Conservation (phyloP, 2,797 vertebrate genomes). For the Anableps anableps region DNA sequence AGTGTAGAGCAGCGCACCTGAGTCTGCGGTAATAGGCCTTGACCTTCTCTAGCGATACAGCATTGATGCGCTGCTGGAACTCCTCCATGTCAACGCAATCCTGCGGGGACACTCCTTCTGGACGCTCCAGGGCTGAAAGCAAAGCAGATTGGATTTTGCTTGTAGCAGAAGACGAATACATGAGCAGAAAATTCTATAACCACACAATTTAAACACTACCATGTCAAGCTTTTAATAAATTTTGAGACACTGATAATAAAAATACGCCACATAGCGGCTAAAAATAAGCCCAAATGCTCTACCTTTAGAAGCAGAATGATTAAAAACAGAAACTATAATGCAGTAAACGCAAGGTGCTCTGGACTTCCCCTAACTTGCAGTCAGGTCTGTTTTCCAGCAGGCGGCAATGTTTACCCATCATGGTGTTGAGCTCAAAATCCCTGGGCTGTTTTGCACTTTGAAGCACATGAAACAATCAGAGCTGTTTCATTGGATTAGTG, state of each 20-base stretch:
- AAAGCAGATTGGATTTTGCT: background rate
- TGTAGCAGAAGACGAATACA: background rate
- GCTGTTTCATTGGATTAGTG: slow-evolving; percentile 25
- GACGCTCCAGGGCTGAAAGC: slow-evolving; percentile 86
- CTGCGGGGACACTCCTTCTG: slow-evolving; percentile 83
- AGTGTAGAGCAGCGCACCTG: slow-evolving; percentile 80
- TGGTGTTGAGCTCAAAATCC: background rate
- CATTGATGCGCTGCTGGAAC: slow-evolving; percentile 92
- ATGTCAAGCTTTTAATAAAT: background rate
- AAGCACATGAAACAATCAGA: slow-evolving; percentile 26
- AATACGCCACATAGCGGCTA: background rate
- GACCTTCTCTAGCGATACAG: slow-evolving; percentile 93
- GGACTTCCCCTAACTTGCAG: slow-evolving; percentile 21
- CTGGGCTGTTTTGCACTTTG: background rate
- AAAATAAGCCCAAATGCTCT: background rate
- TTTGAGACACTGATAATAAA: background rate
- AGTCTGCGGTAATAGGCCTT: slow-evolving; percentile 96
- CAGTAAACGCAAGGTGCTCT: background rate
- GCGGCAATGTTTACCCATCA: slow-evolving; percentile 55
- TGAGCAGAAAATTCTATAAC: background rate
- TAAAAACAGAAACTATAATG: slow-evolving; percentile 18
- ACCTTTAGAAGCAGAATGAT: background rate
- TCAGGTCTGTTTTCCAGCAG: slow-evolving; percentile 63
- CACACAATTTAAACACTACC: background rate
- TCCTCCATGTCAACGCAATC: slow-evolving; percentile 84